These are phyloP conservation scores for Cotesia vestalis DNA, from an alignment of 1,140 invertebrate species.

Conservation along the genomic window DNA sequence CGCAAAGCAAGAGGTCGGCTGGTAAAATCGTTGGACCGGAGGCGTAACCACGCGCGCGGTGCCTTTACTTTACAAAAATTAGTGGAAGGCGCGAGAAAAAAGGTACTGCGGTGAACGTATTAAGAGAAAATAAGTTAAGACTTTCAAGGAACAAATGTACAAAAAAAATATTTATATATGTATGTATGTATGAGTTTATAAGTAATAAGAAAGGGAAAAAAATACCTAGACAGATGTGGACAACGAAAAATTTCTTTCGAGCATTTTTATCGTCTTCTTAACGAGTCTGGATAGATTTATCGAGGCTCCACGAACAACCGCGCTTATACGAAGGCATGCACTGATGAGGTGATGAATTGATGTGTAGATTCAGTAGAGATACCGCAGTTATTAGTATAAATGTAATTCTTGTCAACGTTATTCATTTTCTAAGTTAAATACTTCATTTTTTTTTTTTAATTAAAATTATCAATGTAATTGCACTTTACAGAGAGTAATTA, in stretches of 20 bases:
- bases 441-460: too few species aligned
- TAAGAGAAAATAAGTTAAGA: neutral
- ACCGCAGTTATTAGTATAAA: too few species aligned
- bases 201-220: slow-evolving; percentile 3
- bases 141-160: neutral
- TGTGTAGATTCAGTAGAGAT: slow-evolving; percentile 5
- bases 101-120: slow-evolving; percentile 9
- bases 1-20: slow-evolving; percentile 23
- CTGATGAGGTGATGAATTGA: neutral
- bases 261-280: slow-evolving; percentile 25
- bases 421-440: too few species aligned
- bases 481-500: too few species aligned
- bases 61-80: slow-evolving; percentile 32
- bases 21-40: slow-evolving; percentile 23
- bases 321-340: too few species aligned
- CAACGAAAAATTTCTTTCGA: slow-evolving; percentile 11
- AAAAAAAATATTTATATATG: neutral
- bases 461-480: too few species aligned
- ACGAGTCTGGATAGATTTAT: slow-evolving; percentile 29
- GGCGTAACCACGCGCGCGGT: slow-evolving; percentile 33
- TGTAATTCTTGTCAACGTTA: too few species aligned
- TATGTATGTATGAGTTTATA: neutral
- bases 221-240: slow-evolving; percentile 11
- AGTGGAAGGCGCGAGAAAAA: slow-evolving; percentile 23
- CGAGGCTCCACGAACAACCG: neutral